Base-by-base conservation (phyloP, 2,113 vertebrate species). In the Seriola dumerili region DNA sequence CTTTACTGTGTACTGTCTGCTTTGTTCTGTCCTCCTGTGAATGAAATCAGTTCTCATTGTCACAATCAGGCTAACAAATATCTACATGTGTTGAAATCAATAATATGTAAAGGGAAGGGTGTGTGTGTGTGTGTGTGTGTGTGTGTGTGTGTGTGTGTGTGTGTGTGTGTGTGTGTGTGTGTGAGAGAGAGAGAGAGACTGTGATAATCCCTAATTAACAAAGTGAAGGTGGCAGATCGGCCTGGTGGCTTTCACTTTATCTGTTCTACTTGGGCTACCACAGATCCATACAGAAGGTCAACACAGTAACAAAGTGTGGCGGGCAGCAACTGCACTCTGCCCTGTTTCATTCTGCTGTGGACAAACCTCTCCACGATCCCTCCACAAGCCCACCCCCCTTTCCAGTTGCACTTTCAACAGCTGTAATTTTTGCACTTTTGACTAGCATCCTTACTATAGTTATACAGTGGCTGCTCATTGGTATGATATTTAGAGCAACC, bases 201-300 rank as follows among this genome's bases (percentile, higher is more conserved):
- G 34, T 62, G 70, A 77, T 84, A 81, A 77, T 88, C 80, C 80
- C 54, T 64, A 57, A 86, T 89, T 84, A 83, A 69, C 75, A 86
- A 88, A 72, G 78, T 69, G 78, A 86, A 83, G 76, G 55, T 85
- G 78, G 71, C 76, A 78, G 81, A 85, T 72, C 38, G 40, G 54
- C 83, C 65, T 72, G 73, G 59, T 63, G 72, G 55, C 77, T 77
- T 64, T 82, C 50, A 61, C 57, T 82, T 87, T 75, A 86, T 86
- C 84, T 81, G 61, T 75, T 85, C 57, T 61, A 70, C 81, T 83
- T 63, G 48, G 48, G 50, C 19, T 63, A 57, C 61, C 71, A 66
- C 44, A 13, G 88, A 87, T 92, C 82, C 77, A 88, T 86, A 71
- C 57, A 13, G 72, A 36, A 29, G 72, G 83, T 90, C 91, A 78